Percentiles rank a stretch among this genome's conserved stretches.
phyloP scores from a whole-genome alignment of 2,113 vertebrate genomes.

The Thunnus thynnus region DNA sequence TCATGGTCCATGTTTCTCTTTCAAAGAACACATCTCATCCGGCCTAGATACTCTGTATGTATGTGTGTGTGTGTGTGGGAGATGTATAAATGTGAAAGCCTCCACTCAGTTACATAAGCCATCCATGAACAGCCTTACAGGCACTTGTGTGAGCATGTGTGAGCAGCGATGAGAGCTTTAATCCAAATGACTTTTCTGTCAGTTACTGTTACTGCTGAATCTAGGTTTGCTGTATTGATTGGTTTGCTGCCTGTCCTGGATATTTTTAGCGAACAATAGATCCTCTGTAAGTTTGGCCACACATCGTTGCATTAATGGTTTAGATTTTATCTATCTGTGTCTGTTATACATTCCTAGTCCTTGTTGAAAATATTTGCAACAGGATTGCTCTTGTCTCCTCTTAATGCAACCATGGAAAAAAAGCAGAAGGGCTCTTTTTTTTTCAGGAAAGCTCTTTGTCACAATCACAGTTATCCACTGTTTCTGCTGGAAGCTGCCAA shows the following conservation, averaged over 20 bases:
- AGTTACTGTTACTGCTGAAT: constrained; percentile 25
- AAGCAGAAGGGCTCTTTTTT: not conserved
- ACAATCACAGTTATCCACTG: constrained; percentile 4
- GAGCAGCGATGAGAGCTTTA: constrained; percentile 33
- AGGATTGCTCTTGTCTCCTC: constrained; percentile 5
- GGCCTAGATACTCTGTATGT: constrained; percentile 47
- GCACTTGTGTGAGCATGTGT: constrained; percentile 30
- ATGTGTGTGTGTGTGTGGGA: not conserved
- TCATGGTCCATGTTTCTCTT: constrained; percentile 49
- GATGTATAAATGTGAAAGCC: constrained; percentile 53
- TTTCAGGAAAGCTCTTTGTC: constrained; percentile 6
- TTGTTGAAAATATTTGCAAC: constrained; percentile 1
- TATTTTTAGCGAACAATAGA: constrained; percentile 53
- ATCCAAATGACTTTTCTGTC: constrained; percentile 39
- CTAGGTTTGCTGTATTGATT: constrained; percentile 67
- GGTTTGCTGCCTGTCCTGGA: constrained; percentile 45
- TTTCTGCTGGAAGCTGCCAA: constrained; percentile 25
- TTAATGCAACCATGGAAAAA: constrained; percentile 14
- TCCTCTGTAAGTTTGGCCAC: constrained; percentile 38
- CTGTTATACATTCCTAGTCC: constrained; percentile 4
- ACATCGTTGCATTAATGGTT: constrained; percentile 2
- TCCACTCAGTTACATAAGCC: constrained; percentile 74
- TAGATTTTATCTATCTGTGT: constrained; percentile 21
- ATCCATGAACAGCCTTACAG: constrained; percentile 42
- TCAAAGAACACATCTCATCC: constrained; percentile 55